A percentile compares a stretch with the other conserved stretches of the same genome.
phyloP scores from a whole-genome alignment of 1,140 invertebrate genomes.

The Platorchestia sp. region DNA sequence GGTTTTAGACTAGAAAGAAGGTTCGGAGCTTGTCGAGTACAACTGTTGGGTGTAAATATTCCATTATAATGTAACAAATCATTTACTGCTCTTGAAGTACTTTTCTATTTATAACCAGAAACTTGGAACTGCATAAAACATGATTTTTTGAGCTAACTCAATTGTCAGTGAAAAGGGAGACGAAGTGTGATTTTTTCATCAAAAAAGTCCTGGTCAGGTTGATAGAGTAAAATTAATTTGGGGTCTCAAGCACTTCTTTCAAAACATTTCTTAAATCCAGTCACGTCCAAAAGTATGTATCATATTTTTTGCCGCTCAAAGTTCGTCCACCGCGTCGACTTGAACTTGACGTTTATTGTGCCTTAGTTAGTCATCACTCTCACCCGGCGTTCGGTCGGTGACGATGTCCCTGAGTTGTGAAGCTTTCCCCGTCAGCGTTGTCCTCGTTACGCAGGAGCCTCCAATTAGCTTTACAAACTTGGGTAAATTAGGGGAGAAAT shows the following conservation, averaged over 20 bases:
- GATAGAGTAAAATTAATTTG: background rate
- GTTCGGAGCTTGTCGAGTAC: too few species aligned
- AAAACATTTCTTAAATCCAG: background rate
- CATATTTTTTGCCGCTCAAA: background rate
- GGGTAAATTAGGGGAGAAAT: background rate
- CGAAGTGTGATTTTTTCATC: too few species aligned
- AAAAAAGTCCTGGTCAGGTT: too few species aligned
- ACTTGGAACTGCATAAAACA: too few species aligned
- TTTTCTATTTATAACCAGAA: too few species aligned
- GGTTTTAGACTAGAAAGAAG: too few species aligned
- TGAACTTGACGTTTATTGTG: background rate
- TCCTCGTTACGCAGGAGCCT: background rate
- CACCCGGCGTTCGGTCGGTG: background rate
- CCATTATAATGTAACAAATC: too few species aligned
- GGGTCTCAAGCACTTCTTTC: background rate
- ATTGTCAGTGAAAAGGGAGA: too few species aligned
- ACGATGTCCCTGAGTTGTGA: background rate
- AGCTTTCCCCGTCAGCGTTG: background rate
- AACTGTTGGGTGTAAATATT: too few species aligned
- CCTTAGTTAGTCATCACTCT: background rate
- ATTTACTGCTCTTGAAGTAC: too few species aligned
- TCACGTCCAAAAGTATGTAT: background rate
- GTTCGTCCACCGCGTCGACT: background rate
- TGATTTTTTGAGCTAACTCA: too few species aligned
- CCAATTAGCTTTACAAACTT: background rate